A percentile compares a stretch with the other conserved stretches of the same genome.
Evolutionary conservation across 1,140 invertebrate genomes (phyloP).

Genomic region (Drosophila burlai): DNA sequence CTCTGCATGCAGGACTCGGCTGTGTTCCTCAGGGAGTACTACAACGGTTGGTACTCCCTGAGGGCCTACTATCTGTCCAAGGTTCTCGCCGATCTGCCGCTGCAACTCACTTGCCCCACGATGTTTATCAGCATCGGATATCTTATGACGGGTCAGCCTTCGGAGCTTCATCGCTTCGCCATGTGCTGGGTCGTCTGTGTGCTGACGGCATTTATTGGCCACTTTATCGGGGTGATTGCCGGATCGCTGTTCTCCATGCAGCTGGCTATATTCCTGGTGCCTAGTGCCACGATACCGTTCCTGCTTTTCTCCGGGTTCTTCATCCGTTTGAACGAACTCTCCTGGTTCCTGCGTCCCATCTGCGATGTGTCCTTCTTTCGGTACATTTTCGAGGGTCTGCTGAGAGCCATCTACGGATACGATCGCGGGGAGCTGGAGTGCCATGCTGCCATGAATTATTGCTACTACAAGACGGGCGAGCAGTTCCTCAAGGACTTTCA

Average conservation of each 20-base stretch:
- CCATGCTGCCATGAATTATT: conserved; percentile 75
- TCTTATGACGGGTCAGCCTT: conserved; percentile 92
- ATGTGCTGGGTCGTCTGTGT: conserved; percentile 90
- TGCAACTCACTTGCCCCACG: conserved; percentile 91
- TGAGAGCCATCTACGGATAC: conserved; percentile 91
- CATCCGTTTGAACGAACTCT: conserved; percentile 91
- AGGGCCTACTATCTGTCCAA: conserved; percentile 93
- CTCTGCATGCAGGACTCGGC: conserved; percentile 93
- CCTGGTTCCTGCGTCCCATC: conserved; percentile 89
- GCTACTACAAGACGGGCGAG: conserved; percentile 85
- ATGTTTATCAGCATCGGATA: conserved; percentile 91
- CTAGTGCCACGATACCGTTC: conserved; percentile 93
- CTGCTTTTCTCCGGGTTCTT: conserved; percentile 94
- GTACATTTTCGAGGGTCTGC: conserved; percentile 92
- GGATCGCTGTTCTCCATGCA: conserved; percentile 90
- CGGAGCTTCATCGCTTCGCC: conserved; percentile 88
- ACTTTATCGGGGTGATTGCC: conserved; percentile 91
- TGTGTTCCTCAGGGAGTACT: conserved; percentile 94
- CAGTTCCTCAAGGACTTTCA: conserved; percentile 86
- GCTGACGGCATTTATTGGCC: conserved; percentile 91
- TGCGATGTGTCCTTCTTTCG: conserved; percentile 92
- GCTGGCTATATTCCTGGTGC: conserved; percentile 93
- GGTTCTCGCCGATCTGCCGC: conserved; percentile 93
- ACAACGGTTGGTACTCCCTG: conserved; percentile 96
- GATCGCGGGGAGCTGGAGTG: conserved; percentile 87